Percentiles rank a stretch among this genome's conserved stretches.
Evolutionary conservation across 2,797 vertebrate genomes (phyloP).

Genomic region (Loriculus beryllinus): DNA sequence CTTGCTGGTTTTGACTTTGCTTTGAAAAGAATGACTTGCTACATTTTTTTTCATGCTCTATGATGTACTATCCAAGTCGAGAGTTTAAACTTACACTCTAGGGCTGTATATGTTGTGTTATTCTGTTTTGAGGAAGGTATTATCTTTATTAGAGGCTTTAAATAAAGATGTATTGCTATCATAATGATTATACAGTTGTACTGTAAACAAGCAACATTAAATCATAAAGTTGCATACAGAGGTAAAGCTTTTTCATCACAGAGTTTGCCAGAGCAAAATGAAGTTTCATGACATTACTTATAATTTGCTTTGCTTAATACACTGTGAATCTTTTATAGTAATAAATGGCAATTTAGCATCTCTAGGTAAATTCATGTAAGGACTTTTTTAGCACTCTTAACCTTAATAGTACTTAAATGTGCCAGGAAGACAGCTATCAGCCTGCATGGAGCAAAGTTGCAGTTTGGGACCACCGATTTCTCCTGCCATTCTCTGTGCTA

Average conservation of each 20-base stretch:
- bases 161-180: not conserved
- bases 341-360: not conserved
- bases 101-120: not conserved
- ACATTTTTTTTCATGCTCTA: not conserved
- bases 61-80: not conserved
- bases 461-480: not conserved
- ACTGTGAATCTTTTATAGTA: not conserved
- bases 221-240: not conserved
- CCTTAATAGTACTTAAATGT: not conserved
- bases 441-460: not conserved
- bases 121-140: not conserved
- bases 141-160: not conserved
- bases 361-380: not conserved
- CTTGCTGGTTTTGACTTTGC: conserved; percentile 35
- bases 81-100: not conserved
- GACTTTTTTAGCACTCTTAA: not conserved
- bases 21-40: conserved; percentile 17
- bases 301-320: conserved; percentile 17
- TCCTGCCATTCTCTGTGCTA: not conserved
- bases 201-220: not conserved
- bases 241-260: conserved; percentile 7
- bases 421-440: not conserved
- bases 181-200: not conserved
- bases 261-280: not conserved
- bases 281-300: not conserved